A percentile compares a stretch with the other conserved stretches of the same genome.
Evolutionary conservation across 2,797 vertebrate genomes (phyloP).

Genomic region (Meriones psammophilus): DNA sequence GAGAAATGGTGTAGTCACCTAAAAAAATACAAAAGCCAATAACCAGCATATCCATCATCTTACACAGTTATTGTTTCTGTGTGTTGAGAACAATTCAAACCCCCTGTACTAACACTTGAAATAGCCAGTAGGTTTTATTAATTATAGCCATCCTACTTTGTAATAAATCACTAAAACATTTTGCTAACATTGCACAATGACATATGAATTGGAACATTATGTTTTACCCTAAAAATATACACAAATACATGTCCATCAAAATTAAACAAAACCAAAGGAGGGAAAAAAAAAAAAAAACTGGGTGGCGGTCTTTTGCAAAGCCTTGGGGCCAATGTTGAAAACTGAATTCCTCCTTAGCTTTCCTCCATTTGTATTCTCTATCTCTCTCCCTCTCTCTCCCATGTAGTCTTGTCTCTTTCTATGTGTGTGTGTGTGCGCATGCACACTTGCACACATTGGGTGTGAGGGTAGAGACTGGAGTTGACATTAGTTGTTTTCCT

Average conservation of each 20-base stretch:
- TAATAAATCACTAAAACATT: not conserved
- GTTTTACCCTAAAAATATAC: not conserved
- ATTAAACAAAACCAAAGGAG: not conserved
- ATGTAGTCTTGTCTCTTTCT: no score
- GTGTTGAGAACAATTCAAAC: not conserved
- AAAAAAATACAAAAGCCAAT: not conserved
- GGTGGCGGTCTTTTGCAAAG: not conserved
- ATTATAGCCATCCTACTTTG: not conserved
- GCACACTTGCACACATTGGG: not conserved
- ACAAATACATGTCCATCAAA: not conserved
- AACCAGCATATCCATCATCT: not conserved
- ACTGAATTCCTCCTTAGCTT: not conserved
- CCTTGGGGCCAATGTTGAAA: not conserved
- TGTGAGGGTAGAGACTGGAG: not conserved
- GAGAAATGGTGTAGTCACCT: not conserved
- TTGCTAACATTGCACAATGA: not conserved
- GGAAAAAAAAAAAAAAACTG: no score
- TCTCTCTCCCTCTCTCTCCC: not conserved
- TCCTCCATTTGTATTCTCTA: not conserved
- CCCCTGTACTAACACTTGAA: not conserved
- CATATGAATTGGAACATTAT: not conserved
- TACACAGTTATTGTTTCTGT: not conserved
- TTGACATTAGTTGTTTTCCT: not conserved
- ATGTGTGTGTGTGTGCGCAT: not conserved
- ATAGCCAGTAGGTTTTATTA: not conserved